Evolutionary conservation across 2,888 invertebrate genomes (phyloP).

Genomic region (Chorisops tibialis): DNA sequence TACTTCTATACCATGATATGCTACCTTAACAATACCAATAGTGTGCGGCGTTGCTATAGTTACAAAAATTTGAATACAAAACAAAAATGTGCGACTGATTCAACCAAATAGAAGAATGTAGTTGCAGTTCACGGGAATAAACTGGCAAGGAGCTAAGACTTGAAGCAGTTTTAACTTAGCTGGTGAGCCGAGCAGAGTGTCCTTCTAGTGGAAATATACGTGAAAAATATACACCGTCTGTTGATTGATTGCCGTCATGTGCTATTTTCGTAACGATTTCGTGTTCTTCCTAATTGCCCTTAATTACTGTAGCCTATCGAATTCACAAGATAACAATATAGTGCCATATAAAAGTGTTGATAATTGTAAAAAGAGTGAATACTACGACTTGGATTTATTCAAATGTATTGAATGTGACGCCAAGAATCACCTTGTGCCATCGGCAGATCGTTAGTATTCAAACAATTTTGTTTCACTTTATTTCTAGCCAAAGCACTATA

Average conservation of each 20-base stretch:
- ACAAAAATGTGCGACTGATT: constrained; percentile 1
- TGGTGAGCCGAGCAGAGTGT: too few species aligned
- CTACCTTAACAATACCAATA: too few species aligned
- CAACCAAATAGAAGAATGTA: neutral
- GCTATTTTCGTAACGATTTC: neutral
- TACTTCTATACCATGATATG: too few species aligned
- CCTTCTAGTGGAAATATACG: neutral
- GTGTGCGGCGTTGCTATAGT: neutral
- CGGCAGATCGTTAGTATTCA: constrained; percentile 46
- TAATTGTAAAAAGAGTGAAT: constrained; percentile 53
- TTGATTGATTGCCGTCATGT: too few species aligned
- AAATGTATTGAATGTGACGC: constrained; percentile 53
- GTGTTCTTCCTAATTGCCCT: constrained; percentile 4
- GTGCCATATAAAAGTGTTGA: constrained; percentile 16
- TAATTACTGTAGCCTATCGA: neutral
- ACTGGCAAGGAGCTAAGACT: too few species aligned
- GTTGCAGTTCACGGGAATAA: neutral
- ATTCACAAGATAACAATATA: constrained; percentile 5
- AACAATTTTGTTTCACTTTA: neutral
- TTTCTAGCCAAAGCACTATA: neutral
- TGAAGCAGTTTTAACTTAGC: too few species aligned
- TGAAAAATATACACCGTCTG: neutral
- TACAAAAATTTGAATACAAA: constrained; percentile 9
- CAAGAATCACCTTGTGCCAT: constrained; percentile 47
- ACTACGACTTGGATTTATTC: constrained; percentile 54